These are phyloP conservation scores for Pachyramphus minor DNA, from an alignment of 2,113 vertebrate species.

Conservation along the genomic window DNA sequence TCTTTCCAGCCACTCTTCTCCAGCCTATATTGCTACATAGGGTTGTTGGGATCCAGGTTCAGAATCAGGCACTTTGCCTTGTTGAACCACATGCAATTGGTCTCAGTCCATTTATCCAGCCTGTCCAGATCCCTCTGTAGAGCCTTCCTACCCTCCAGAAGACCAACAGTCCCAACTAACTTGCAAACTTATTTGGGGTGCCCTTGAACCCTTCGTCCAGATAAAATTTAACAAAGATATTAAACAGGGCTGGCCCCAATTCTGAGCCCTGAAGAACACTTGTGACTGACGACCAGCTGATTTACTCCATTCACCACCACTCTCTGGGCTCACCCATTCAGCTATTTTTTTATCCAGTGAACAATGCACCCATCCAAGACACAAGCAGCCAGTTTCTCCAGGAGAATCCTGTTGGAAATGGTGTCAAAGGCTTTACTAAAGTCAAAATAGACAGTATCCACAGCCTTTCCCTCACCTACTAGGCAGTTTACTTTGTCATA, in stretches of 20 bases:
- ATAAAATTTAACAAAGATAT: neutral
- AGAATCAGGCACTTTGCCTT: neutral
- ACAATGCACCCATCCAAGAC: neutral
- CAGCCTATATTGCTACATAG: too few relatives aligned
- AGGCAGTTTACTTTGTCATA: neutral
- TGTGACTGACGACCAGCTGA: neutral
- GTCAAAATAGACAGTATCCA: neutral
- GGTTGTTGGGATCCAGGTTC: neutral
- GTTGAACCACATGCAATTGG: neutral
- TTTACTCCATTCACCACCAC: neutral
- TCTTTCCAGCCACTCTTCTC: neutral
- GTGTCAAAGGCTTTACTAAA: neutral
- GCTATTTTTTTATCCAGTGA: neutral
- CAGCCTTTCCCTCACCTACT: neutral
- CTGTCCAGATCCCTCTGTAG: neutral
- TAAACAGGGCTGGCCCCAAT: neutral
- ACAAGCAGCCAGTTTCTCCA: neutral
- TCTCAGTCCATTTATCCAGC: neutral
- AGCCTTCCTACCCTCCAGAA: neutral
- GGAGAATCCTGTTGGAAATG: neutral
- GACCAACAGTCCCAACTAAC: neutral
- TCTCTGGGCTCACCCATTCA: neutral
- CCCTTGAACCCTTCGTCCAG: rapidly evolving
- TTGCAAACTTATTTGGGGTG: neutral
- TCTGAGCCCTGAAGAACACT: neutral